Base-by-base conservation (phyloP, 1,140 invertebrate species). In the Lucilia sericata region DNA sequence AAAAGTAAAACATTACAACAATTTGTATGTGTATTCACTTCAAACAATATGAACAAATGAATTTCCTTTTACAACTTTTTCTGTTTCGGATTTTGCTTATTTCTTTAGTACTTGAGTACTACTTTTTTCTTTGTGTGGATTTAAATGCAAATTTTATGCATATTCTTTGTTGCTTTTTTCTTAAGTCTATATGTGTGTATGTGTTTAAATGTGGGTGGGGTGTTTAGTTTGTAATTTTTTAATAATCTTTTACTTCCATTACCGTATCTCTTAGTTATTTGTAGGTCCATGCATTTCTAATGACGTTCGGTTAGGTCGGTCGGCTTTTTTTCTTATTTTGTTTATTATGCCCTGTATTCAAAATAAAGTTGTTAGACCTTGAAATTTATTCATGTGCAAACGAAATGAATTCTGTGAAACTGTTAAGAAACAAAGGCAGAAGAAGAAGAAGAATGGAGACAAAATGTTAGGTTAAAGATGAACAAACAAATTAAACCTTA, bases 311-410 rank as follows among this genome's bases (percentile, higher is more conserved):
- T 55, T 55, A 7, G 51, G 51, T 55, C 4, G 74, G 74, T 34
- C 74, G 25, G 65, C 10, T 5, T 74, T 74, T 74, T 19, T 74
- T 30, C 25, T 25, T 75, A 25, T 14, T 55, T 10, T 55, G 17
- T 42, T 42, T 10, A 30, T 30, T 30, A 42, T 42, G 42, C 42
- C 42, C 42, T 10, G 42, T 55, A 55, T 55, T 55, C 34, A 42
- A 76, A 42, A n/a, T 74, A n/a, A 74, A 42, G 74, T 76, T 47
- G 74, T 42, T 42, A 76, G 74, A 76, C 74, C 74, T 76, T 76
- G 74, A 76, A 76, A 76, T 76, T 30, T 76, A 76, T 76, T 76
- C 74, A 76, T 42, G 74, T 76, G 74, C 74, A 76, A 75, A 75
- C 21, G 21, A 75, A 34, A 25, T 8, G 70, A 21, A 21, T 25